phyloP scores from a whole-genome alignment of 2,113 vertebrate species.

The Aegotheles bennettii region DNA sequence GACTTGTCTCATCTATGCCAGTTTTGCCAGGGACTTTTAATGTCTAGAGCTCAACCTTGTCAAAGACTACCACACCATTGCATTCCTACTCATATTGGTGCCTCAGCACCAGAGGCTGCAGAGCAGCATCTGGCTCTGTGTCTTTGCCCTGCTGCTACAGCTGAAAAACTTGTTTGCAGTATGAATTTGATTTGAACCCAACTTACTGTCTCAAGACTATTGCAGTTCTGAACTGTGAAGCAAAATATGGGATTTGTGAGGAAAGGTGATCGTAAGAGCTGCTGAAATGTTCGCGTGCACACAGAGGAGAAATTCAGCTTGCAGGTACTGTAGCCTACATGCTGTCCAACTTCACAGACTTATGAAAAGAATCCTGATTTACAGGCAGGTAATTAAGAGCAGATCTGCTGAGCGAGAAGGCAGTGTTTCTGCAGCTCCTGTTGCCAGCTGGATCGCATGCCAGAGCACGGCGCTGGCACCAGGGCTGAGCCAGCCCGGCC shows the following conservation, averaged over 20 bases:
- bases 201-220: background rate
- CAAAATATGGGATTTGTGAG: background rate
- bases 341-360: background rate
- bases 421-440: background rate
- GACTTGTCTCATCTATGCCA: background rate
- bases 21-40: background rate
- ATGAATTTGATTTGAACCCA: background rate
- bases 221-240: background rate
- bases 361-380: constrained; percentile 37
- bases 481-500: background rate
- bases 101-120: background rate
- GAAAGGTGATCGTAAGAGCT: background rate
- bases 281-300: background rate
- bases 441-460: constrained; percentile 2
- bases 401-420: constrained; percentile 44
- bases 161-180: background rate
- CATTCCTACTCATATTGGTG: background rate
- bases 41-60: background rate
- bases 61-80: background rate
- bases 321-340: background rate
- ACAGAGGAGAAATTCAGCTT: background rate
- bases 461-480: background rate
- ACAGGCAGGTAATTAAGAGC: constrained; percentile 40
- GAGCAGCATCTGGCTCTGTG: background rate
- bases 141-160: background rate